Evolutionary conservation across 2,113 vertebrate genomes (phyloP).

Genomic region (Dipodomys ordii): DNA sequence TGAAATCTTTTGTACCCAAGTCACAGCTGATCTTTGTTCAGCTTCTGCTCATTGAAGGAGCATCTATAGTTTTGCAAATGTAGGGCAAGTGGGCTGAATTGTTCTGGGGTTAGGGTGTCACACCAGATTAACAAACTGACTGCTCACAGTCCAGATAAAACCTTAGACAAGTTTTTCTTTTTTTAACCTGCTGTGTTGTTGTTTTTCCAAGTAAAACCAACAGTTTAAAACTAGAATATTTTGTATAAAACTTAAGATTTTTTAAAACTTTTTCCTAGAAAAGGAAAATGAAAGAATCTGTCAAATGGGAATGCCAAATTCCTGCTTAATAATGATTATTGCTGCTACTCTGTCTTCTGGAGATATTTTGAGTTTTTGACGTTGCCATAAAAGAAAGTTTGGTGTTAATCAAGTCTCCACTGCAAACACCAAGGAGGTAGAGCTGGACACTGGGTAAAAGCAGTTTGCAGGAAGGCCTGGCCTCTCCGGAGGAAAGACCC

Average conservation of each 20-base stretch:
- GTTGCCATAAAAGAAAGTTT: conserved; percentile 35
- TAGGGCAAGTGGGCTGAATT: conserved; percentile 39
- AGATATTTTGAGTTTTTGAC: conserved; percentile 40
- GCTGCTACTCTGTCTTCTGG: not conserved
- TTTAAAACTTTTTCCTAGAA: not conserved
- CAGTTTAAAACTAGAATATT: conserved; percentile 53
- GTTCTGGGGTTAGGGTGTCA: conserved; percentile 52
- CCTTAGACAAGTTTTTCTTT: conserved; percentile 5
- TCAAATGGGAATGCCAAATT: not conserved
- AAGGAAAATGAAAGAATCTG: not conserved
- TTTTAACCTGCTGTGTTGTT: not conserved
- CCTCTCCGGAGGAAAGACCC: conserved; percentile 37
- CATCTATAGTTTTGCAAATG: conserved; percentile 46
- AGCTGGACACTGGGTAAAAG: not conserved
- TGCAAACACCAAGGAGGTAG: not conserved
- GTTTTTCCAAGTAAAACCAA: not conserved
- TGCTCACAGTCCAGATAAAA: not conserved
- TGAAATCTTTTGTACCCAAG: not conserved
- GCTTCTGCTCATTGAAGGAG: not conserved
- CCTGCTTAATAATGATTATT: not conserved
- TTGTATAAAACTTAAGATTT: conserved; percentile 41
- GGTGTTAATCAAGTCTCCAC: not conserved
- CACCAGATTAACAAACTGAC: not conserved
- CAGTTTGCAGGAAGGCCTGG: not conserved
- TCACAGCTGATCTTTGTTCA: conserved; percentile 41